Percentiles rank a stretch among this genome's conserved stretches.
Conservation (phyloP, 2,888 invertebrate genomes). For the Heteromyza rotundicornis region DNA sequence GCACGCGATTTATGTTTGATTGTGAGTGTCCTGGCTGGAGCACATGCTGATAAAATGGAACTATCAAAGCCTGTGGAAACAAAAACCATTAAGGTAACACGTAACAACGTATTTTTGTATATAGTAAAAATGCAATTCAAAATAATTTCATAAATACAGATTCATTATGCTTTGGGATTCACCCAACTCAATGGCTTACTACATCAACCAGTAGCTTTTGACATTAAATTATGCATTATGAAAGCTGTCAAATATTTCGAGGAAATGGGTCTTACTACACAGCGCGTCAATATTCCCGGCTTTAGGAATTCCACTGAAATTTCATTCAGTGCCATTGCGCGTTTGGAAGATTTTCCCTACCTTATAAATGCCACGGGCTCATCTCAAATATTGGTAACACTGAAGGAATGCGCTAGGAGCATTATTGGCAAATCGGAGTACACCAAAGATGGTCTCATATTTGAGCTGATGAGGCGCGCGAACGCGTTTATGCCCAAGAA, state of each 20-base stretch:
- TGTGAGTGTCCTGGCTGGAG: conserved; percentile 69
- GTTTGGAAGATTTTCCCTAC: conserved; percentile 36
- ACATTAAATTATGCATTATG: conserved; percentile 41
- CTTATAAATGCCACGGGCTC: conserved; percentile 15
- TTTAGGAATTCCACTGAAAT: conserved; percentile 46
- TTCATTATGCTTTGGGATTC: conserved; percentile 44
- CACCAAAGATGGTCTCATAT: conserved; percentile 46
- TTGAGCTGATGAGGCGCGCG: conserved; percentile 45
- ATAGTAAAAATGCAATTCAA: not conserved
- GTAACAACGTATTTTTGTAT: not conserved
- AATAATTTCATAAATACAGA: conserved; percentile 23
- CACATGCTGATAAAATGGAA: conserved; percentile 60
- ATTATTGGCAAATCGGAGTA: conserved; percentile 37
- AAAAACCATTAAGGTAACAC: conserved; percentile 61
- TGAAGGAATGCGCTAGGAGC: conserved; percentile 35
- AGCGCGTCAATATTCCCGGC: conserved; percentile 28
- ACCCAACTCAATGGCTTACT: conserved; percentile 38
- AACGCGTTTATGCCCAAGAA: conserved; percentile 45
- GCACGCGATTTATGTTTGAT: conserved; percentile 76
- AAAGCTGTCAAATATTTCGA: conserved; percentile 43
- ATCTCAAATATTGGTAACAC: conserved; percentile 4
- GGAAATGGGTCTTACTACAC: conserved; percentile 34
- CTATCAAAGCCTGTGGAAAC: conserved; percentile 66
- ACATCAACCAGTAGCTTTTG: conserved; percentile 39
- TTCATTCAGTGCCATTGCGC: conserved; percentile 35